phyloP scores from a whole-genome alignment of 2,113 vertebrate species.

The Notarius quadriscutis region DNA sequence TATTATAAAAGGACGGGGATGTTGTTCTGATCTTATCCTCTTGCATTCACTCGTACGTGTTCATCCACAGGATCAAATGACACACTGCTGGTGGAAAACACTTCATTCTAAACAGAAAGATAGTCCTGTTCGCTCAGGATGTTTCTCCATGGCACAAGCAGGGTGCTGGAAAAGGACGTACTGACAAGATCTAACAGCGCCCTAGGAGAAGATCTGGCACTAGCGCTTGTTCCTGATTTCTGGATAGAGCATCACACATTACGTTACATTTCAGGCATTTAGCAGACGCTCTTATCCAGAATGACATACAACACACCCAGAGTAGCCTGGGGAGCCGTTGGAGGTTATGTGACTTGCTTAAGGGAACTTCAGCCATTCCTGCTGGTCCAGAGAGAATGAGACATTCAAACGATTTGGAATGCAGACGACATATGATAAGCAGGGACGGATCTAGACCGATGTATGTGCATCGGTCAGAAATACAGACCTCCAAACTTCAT shows the following conservation, averaged over 20 bases:
- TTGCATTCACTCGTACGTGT: background rate
- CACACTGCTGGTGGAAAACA: constrained; percentile 31
- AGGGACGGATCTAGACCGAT: no score
- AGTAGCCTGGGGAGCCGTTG: no score
- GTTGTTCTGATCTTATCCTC: background rate
- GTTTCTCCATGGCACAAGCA: background rate
- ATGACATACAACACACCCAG: no score
- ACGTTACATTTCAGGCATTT: no score
- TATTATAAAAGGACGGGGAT: background rate
- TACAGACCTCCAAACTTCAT: no score
- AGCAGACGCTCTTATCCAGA: no score
- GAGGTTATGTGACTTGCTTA: no score
- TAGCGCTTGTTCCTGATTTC: background rate
- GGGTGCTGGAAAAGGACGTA: background rate
- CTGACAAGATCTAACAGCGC: background rate
- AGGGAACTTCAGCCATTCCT: no score
- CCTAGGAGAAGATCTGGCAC: background rate
- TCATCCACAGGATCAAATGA: constrained; percentile 22
- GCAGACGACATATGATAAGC: no score
- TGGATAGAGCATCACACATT: background rate
- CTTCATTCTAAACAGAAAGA: constrained; percentile 17
- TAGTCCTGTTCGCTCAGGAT: background rate
- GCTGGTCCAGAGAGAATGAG: no score
- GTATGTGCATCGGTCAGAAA: no score
- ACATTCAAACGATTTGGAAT: no score